Evolutionary conservation across 2,113 vertebrate species (phyloP), one percentile per base, ranked within the genome.

Genomic region (Colinus virginianus): DNA sequence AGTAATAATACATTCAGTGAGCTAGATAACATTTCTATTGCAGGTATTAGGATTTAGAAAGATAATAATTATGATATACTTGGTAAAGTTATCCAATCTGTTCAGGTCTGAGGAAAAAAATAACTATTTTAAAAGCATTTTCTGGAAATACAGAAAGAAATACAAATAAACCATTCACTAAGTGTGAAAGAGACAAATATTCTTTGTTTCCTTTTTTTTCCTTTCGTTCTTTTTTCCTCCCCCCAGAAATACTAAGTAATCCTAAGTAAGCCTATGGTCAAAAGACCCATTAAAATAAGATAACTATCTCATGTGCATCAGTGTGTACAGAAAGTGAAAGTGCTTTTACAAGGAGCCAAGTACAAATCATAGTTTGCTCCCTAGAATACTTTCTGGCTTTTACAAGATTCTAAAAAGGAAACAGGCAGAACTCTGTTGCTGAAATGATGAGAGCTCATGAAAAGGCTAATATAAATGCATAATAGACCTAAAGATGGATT

Each of bases 381-480:
- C 93, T 83, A 86, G 48, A 18, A 48, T 88, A 48, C 32, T 83
- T 92, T 56, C 51, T 78, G 43, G 75, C 51, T 77, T 79, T 90
- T 79, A 42, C 64, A 89, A 36, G 70, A 59, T 76, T 90, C 42
- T 82, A 48, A 90, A 91, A 26, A 38, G 78, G 55, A 70, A 92
- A 77, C 1, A 6, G 13, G 26, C 20, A 19, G 23, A 17, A 66
- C 19, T 42, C 46, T 67, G 46, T 21, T 74, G 34, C 61, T 74
- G 28, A 78, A 84, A 42, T 25, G 32, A 59, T 88, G 69, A 23
- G 38, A 78, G 16, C 16, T 38, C 4, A 0, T 9, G 8, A 67
- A 25, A 4, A 30, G 18, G 42, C 11, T 61, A 38, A 15, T 25
- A 2, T 62, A 23, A 62, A 18, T 62, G 26, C 15, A 26, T 38